A percentile compares a stretch with the other conserved stretches of the same genome.
These are phyloP conservation scores for Procavia capensis DNA, from an alignment of 2,113 vertebrate species.

Conservation along the genomic window DNA sequence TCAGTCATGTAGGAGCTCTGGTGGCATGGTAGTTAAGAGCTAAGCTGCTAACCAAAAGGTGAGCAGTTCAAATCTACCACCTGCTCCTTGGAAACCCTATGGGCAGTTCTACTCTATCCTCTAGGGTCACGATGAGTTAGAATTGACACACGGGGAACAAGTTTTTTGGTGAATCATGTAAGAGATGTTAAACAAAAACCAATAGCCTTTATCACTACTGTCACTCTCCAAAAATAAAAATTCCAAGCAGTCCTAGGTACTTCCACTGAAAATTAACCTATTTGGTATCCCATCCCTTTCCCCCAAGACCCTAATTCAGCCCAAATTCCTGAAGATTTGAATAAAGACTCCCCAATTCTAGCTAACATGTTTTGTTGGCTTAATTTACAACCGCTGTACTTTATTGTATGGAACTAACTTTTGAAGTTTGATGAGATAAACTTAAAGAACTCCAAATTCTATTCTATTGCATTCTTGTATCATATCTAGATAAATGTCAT, in stretches of 20 bases:
- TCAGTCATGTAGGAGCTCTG: background rate
- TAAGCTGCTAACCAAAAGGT: too few relatives aligned
- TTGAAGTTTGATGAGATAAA: background rate
- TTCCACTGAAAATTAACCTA: background rate
- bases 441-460: constrained; percentile 20
- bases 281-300: background rate
- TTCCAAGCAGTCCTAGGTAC: background rate
- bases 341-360: background rate
- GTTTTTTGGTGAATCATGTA: background rate
- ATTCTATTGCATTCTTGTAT: background rate
- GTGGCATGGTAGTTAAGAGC: too few relatives aligned
- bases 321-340: constrained; percentile 11
- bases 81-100: too few relatives aligned
- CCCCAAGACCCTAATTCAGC: background rate
- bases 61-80: too few relatives aligned
- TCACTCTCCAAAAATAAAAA: background rate
- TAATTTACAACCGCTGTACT: background rate
- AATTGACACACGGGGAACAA: too few relatives aligned
- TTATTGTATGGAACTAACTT: background rate
- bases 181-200: background rate
- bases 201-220: background rate
- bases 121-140: too few relatives aligned
- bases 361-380: background rate
- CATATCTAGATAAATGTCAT: background rate
- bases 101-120: too few relatives aligned